Evolutionary conservation across 2,888 invertebrate species (phyloP).

Genomic region (Clostera curtula): DNA sequence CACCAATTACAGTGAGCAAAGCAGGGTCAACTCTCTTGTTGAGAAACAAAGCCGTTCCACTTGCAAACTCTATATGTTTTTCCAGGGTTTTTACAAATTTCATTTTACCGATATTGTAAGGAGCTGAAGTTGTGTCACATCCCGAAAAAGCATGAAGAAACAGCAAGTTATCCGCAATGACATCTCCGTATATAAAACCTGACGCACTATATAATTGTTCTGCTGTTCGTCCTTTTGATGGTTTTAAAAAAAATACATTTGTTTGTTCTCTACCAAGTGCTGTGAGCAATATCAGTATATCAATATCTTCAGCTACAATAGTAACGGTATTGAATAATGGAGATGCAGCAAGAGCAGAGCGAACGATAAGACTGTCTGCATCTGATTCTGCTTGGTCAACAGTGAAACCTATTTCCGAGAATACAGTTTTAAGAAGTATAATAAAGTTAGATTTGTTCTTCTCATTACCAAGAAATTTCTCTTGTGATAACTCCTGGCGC

Average conservation of each 20-base stretch:
- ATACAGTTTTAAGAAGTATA: slow-evolving; percentile 4
- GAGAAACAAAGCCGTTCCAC: slow-evolving; percentile 3
- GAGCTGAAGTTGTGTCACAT: slow-evolving; percentile 8
- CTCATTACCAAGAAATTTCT: slow-evolving; percentile 8
- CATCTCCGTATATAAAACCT: slow-evolving; percentile 6
- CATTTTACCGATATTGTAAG: slow-evolving; percentile 6
- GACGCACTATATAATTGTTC: slow-evolving; percentile 8
- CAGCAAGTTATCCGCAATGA: slow-evolving; percentile 5
- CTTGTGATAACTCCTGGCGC: slow-evolving; percentile 4
- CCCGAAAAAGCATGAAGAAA: slow-evolving; percentile 9
- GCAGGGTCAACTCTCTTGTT: slow-evolving; percentile 3
- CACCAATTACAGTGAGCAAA: too few species aligned
- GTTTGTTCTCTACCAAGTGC: slow-evolving; percentile 9
- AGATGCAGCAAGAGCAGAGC: slow-evolving; percentile 6
- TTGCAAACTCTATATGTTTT: slow-evolving; percentile 5
- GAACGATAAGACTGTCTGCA: slow-evolving; percentile 6
- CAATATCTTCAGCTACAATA: slow-evolving; percentile 5
- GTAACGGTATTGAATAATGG: background rate
- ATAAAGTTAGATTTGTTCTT: slow-evolving; percentile 7
- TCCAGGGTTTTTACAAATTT: slow-evolving; percentile 4
- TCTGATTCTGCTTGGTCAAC: slow-evolving; percentile 8
- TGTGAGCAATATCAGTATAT: slow-evolving; percentile 11
- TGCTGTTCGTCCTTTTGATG: slow-evolving; percentile 10
- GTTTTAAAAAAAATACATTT: slow-evolving; percentile 10
- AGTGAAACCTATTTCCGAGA: slow-evolving; percentile 5